phyloP scores from a whole-genome alignment of 1,140 invertebrate species.

The Drosophila auraria region DNA sequence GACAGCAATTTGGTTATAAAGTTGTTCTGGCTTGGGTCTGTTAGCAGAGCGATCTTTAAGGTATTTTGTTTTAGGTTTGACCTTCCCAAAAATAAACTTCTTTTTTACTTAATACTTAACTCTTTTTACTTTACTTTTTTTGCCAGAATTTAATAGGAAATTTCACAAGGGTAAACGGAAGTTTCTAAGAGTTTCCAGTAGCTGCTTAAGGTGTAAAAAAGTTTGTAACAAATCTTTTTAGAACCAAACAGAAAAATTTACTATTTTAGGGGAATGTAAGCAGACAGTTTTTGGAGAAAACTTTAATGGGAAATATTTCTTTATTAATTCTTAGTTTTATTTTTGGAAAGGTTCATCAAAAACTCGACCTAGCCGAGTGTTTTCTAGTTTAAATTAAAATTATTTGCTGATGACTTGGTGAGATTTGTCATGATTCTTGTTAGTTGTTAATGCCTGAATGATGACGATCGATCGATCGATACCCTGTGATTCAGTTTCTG shows the following conservation, averaged over 20 bases:
- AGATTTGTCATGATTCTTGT: constrained; percentile 5
- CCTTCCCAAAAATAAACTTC: constrained; percentile 1
- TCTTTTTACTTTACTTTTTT: background rate
- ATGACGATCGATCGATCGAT: constrained; percentile 1
- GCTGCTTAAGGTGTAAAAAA: background rate
- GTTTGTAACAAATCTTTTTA: background rate
- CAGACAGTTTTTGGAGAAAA: background rate
- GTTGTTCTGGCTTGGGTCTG: constrained; percentile 22
- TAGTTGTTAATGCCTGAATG: constrained; percentile 26
- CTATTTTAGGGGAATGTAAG: background rate
- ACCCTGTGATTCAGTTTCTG: background rate
- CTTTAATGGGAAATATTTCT: too few relatives aligned
- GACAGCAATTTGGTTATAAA: constrained; percentile 50
- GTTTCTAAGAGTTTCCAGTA: background rate
- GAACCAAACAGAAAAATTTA: background rate
- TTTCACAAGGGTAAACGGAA: background rate
- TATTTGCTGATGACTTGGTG: background rate
- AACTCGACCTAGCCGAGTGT: background rate
- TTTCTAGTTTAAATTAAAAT: constrained; percentile 7
- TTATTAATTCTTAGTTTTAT: background rate
- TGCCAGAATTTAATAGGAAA: background rate
- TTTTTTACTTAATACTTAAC: background rate
- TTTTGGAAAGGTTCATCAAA: constrained; percentile 9
- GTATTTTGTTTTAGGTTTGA: constrained; percentile 24
- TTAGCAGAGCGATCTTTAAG: constrained; percentile 1